Percentiles rank a stretch among this genome's conserved stretches.
phyloP scores from a whole-genome alignment of 2,797 vertebrate genomes.

The Lerista edwardsae region DNA sequence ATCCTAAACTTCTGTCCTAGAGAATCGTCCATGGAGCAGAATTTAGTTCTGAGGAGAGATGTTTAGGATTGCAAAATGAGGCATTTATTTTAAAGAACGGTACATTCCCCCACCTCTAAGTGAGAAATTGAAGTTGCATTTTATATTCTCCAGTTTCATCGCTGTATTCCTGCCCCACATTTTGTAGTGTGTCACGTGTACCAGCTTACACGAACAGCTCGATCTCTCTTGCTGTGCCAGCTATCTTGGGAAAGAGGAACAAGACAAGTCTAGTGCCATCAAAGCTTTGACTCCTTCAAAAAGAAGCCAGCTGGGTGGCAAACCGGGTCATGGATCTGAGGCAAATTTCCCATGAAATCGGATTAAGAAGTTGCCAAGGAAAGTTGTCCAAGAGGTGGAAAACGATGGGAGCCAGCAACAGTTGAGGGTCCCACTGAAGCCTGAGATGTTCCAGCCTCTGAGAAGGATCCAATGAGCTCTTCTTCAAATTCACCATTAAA shows the following conservation, averaged over 20 bases:
- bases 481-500: too few species aligned
- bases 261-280: background rate
- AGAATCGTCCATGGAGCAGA: too few species aligned
- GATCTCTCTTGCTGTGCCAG: background rate
- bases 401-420: background rate
- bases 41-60: too few species aligned
- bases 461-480: too few species aligned
- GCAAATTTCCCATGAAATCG: background rate
- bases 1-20: too few species aligned
- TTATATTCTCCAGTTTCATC: background rate
- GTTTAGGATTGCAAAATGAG: too few species aligned
- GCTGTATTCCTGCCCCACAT: background rate
- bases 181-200: background rate
- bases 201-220: background rate
- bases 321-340: background rate
- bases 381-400: background rate
- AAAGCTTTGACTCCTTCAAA: background rate
- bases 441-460: too few species aligned
- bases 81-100: background rate
- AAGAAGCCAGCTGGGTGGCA: background rate
- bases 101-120: background rate
- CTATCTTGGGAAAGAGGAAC: background rate
- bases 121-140: background rate
- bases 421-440: too few species aligned
- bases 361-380: background rate